Evolutionary conservation across 2,113 vertebrate genomes (phyloP), one percentile per base, ranked within the genome.

Genomic region (Onychostoma macrolepis): DNA sequence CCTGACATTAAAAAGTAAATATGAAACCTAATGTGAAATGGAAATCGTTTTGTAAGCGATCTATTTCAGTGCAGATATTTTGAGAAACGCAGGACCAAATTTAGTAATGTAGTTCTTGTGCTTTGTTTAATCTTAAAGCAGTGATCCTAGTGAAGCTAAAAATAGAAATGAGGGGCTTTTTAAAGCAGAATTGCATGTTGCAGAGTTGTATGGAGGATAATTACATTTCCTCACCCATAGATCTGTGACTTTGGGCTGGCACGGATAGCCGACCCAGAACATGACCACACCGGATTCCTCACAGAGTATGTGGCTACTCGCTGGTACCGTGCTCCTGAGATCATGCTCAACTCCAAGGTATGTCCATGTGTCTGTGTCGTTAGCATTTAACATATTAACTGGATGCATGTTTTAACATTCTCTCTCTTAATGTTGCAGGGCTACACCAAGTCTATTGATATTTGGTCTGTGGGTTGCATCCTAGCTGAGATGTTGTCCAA

Each of bases 281-380:
- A 97, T 10, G 97, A 97, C 93, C 96, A 97, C 94, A 97, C 97
- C 2, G 96, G 97, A 58, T 97, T 97, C 89, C 86, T 97, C 92
- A 97, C 97, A 0, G 97, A 97, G 89, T 97, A 97, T 1, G 97
- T 97, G 91, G 97, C 97, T 24, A 97, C 97, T 0, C 96, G 97
- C 92, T 97, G 97, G 97, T 97, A 97, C 94, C 95, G 97, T 50
- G 97, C 97, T 69, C 97, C 97, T 56, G 97, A 97, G 91, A 97
- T 97, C 94, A 97, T 97, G 97, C 97, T 97, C 85, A 97, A 97
- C 93, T 97, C 97, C 82, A 97, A 97, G 96, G 97, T 95, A 79
- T 89, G 72, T 88, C 9, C 69, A 11, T 17, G 5, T 19, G 19
- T 61, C 12, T 84, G 17, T 72, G 76, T 75, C 48, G 79, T 56